A percentile compares a stretch with the other conserved stretches of the same genome.
Conservation (phyloP, 23 tunicate genomes). For the Trididemnum miniatum region DNA sequence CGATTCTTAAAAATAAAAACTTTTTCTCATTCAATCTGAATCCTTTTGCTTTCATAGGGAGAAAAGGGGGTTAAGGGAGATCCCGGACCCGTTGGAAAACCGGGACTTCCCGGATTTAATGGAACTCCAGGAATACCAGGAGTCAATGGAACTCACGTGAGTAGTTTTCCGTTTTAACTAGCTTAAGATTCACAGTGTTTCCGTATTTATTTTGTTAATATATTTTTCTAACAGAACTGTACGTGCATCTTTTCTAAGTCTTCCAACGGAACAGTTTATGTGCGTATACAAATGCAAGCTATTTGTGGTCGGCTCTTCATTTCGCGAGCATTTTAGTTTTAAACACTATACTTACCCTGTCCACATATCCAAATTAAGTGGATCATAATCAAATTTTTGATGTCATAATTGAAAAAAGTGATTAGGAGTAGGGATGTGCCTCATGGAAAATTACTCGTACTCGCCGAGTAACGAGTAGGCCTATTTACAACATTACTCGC, state of each 20-base stretch:
- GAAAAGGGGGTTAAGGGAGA: slow-evolving; percentile 17
- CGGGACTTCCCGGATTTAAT: slow-evolving; percentile 47
- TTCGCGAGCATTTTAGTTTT: not conserved
- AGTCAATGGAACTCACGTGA: slow-evolving; percentile 50
- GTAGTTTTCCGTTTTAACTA: not conserved
- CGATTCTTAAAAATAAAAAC: too few relatives aligned
- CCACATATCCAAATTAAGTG: too few relatives aligned
- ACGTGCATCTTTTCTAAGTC: not conserved
- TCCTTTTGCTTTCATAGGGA: not conserved
- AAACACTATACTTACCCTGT: too few relatives aligned
- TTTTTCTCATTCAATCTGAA: too few relatives aligned
- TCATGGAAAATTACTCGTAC: too few relatives aligned
- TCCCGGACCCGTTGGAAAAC: slow-evolving; percentile 33
- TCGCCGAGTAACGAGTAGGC: too few relatives aligned
- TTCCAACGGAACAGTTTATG: slow-evolving; percentile 20
- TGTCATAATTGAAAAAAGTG: too few relatives aligned
- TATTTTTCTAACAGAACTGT: slow-evolving; percentile 22
- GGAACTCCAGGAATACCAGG: slow-evolving; percentile 70
- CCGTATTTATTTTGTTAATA: too few relatives aligned
- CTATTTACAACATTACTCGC: too few relatives aligned
- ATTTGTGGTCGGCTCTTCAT: not conserved
- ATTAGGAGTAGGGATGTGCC: too few relatives aligned
- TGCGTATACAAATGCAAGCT: slow-evolving; percentile 9
- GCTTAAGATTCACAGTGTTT: too few relatives aligned
- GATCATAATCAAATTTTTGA: too few relatives aligned